Conservation (phyloP, 2,888 invertebrate genomes). For the Ophraella communa region DNA sequence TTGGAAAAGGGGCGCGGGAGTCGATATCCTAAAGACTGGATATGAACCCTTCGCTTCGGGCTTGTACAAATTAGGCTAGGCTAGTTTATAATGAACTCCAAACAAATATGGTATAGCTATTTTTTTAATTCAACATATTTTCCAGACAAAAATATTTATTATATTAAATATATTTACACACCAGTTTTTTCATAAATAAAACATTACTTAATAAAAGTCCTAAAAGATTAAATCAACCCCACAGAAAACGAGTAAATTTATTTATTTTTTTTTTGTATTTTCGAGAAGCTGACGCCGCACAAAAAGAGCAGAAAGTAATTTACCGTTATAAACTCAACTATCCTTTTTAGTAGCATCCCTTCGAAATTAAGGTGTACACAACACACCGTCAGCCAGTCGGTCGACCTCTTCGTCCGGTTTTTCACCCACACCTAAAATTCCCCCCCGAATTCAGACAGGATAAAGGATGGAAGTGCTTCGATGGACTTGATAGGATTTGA, state of each 20-base stretch:
- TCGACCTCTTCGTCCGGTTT: constrained; percentile 3
- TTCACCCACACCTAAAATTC: constrained; percentile 22
- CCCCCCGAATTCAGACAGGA: constrained; percentile 42
- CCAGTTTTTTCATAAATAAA: too few species aligned
- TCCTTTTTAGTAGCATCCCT: constrained; percentile 23
- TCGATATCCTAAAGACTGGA: too few species aligned
- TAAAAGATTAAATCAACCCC: background rate
- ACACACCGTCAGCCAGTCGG: constrained; percentile 12
- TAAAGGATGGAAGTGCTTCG: constrained; percentile 53
- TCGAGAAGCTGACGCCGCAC: constrained; percentile 35
- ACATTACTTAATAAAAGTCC: too few species aligned
- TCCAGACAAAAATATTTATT: too few species aligned
- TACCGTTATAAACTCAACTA: constrained; percentile 27
- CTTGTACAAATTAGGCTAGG: too few species aligned
- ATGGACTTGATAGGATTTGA: constrained; percentile 57
- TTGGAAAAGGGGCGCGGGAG: too few species aligned
- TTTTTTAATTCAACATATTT: too few species aligned
- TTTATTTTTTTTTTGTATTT: too few species aligned
- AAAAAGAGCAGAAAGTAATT: constrained; percentile 27
- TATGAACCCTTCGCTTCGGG: too few species aligned
- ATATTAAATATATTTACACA: too few species aligned
- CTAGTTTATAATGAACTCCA: too few species aligned
- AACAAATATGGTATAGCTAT: too few species aligned
- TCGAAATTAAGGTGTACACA: constrained; percentile 32
- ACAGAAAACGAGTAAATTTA: constrained; percentile 12